phyloP scores from a whole-genome alignment of 92 coral and sea anemone species.

The Phenganax marumi region DNA sequence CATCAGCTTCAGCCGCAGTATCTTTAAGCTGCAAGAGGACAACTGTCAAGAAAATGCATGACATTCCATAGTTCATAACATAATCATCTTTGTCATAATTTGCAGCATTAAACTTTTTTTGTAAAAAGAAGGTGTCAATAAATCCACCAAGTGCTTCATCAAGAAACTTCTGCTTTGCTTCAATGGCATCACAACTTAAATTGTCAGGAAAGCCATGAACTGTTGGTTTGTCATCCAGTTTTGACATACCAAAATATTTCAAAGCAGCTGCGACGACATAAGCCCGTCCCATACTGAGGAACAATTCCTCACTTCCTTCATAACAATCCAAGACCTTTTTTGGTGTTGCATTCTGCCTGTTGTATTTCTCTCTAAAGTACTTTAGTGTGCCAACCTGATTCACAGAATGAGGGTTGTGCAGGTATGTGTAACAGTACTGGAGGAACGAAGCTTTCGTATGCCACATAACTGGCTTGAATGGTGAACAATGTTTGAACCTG shows the following conservation, averaged over 20 bases:
- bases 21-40: conserved; percentile 29
- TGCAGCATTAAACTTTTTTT: neutral
- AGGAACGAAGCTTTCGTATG: conserved; percentile 27
- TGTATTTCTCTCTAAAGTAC: conserved; percentile 34
- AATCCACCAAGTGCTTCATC: conserved; percentile 32
- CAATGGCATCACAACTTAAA: neutral
- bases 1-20: conserved; percentile 40
- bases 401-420: conserved; percentile 27
- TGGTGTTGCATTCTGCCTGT: conserved; percentile 28
- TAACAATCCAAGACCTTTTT: conserved; percentile 27
- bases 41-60: conserved; percentile 9
- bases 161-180: conserved; percentile 16
- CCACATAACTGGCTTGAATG: conserved; percentile 37
- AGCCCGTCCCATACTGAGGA: conserved; percentile 37
- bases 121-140: conserved; percentile 22
- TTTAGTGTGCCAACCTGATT: conserved; percentile 35
- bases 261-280: conserved; percentile 56
- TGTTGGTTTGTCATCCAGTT: conserved; percentile 14
- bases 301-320: conserved; percentile 38
- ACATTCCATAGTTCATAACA: conserved; percentile 20
- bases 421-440: conserved; percentile 5
- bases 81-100: conserved; percentile 4
- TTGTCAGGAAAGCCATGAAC: conserved; percentile 9
- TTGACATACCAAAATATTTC: conserved; percentile 28
- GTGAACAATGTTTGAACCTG: conserved; percentile 28